Evolutionary conservation across 2,113 vertebrate genomes (phyloP).

Genomic region (Mola mola): DNA sequence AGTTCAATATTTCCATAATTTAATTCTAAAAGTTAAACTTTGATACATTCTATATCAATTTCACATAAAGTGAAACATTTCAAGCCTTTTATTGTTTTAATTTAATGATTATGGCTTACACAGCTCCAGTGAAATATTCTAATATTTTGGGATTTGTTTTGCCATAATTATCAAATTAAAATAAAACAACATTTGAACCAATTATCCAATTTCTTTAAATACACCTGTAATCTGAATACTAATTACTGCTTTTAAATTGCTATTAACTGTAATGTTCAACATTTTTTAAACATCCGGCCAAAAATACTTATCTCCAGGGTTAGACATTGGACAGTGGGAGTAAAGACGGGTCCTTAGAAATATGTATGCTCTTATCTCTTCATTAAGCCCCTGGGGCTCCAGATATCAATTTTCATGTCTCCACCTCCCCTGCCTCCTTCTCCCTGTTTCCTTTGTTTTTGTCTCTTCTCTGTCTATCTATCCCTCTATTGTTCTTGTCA

Average conservation of each 20-base stretch:
- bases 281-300: not conserved
- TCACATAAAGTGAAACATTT: too few relatives aligned
- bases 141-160: too few relatives aligned
- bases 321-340: conserved; percentile 48
- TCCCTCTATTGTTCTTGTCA: conserved; percentile 66
- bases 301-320: conserved; percentile 40
- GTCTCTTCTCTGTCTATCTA: conserved; percentile 63
- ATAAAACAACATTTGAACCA: too few relatives aligned
- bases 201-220: too few relatives aligned
- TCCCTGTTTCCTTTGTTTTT: conserved; percentile 46
- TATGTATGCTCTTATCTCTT: conserved; percentile 80
- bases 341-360: conserved; percentile 50
- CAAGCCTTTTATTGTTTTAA: too few relatives aligned
- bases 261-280: not conserved
- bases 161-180: too few relatives aligned
- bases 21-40: too few relatives aligned
- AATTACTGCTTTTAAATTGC: not conserved
- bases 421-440: conserved; percentile 50
- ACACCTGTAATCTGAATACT: too few relatives aligned
- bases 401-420: conserved; percentile 72
- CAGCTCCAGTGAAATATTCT: too few relatives aligned
- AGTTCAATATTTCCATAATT: too few relatives aligned
- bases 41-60: too few relatives aligned
- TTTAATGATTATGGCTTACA: too few relatives aligned
- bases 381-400: conserved; percentile 74